Evolutionary conservation across 2,113 vertebrate species (phyloP).

Genomic region (Tursiops truncatus): DNA sequence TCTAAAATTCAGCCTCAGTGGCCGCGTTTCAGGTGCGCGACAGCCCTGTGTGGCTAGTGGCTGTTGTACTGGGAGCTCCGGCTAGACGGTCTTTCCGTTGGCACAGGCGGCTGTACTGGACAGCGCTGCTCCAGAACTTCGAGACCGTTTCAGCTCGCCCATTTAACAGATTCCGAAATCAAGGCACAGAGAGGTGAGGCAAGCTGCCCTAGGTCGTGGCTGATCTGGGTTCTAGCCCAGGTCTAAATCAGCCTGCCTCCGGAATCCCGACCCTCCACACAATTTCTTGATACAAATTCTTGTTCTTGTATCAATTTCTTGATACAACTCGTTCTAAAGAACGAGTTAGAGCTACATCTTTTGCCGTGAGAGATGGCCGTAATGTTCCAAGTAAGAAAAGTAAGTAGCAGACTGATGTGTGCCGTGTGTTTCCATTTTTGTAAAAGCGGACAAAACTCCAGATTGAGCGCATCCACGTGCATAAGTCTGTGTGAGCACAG

Average conservation of each 20-base stretch:
- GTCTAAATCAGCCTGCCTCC: neutral
- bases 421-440: neutral
- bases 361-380: neutral
- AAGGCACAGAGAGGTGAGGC: neutral
- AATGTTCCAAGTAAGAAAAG: neutral
- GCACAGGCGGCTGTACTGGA: neutral
- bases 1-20: neutral
- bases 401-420: neutral
- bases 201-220: neutral
- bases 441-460: neutral
- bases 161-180: neutral
- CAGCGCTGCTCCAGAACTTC: neutral
- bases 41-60: neutral
- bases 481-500: neutral
- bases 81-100: neutral
- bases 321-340: neutral
- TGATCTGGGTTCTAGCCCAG: too few species aligned
- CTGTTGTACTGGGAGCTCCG: neutral
- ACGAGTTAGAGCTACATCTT: neutral
- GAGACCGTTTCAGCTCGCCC: neutral
- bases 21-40: neutral
- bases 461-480: neutral
- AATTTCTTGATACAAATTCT: neutral
- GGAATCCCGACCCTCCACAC: neutral
- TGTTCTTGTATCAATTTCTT: too few species aligned